Evolutionary conservation across 2,888 invertebrate species (phyloP), one percentile per base, ranked within the genome.

Genomic region (Malacosoma neustria): DNA sequence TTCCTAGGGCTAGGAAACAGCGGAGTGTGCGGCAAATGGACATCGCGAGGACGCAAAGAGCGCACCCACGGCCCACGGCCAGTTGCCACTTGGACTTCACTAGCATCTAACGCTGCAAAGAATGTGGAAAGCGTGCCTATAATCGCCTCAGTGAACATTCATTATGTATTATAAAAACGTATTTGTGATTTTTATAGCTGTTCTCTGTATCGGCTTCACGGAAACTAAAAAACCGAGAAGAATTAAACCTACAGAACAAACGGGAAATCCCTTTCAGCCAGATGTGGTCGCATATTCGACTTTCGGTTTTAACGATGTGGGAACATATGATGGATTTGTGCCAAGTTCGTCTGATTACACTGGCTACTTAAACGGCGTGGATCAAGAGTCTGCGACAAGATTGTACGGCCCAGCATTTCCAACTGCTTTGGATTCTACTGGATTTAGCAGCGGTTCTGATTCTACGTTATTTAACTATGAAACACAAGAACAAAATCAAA

Each of bases 261-360:
- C 29, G 64, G 66, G 29, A 62, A 67, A n/a, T 3, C 72, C 69
- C 9, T 70, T 75, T 3, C 74, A 80, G 41, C 81, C 84, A 6
- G 81, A 65, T 48, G 80, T 85, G 4, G 72, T 84, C 6, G 74
- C 84, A 1, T 84, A 84, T 49, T 82, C 85, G 1, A 79, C 76
- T 31, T 85, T 81, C 36, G 85, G 84, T 35, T 80, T 82, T 46
- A 81, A 82, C 33, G 82, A 84, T 54, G 81, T 82, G 30, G 73
- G 74, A 40, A 57, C 69, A 14, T 74, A 76, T 47, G 73, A 80
- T 45, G 82, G 80, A 2, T 82, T 81, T 39, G 62, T 82, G 5
- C 84, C 81, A 2, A 82, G 70, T 38, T 81, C 82, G 1, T 77
- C 81, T 15, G 84, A 84, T 43, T 80, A 74, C 44, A 58, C 73